Evolutionary conservation across 2,888 invertebrate species (phyloP), one percentile per base, ranked within the genome.

Genomic region (Meiosimyza decipiens): DNA sequence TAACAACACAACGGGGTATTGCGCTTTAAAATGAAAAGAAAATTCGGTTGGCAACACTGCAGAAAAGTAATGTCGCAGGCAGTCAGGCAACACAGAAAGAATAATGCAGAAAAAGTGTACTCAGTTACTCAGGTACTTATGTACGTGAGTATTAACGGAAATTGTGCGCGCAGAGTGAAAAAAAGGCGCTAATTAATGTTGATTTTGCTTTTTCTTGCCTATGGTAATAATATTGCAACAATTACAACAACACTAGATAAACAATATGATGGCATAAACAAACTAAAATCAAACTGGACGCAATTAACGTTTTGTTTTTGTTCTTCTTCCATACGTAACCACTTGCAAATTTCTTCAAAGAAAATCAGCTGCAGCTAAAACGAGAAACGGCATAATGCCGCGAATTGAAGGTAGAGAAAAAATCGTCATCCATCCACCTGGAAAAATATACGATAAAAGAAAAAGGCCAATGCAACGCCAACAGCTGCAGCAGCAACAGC

Each of bases 251-350:
- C 60, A 15, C 55, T 55, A 18, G 55, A 55, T 55, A 55, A 55
- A 55, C 55, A 55, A 16, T 40, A 33, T 13, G 11, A 33, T 33
- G 33, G 40, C 16, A 62, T 40, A 33, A n/a, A 11, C 49, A 15
- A 47, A 12, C 33, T 40, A n/a, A 62, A 28, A 40, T 28, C 60
- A 16, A 15, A 40, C 13, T 51, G 64, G 51, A 64, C 64, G 64
- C 51, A 64, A 70, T 70, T 70, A 70, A 70, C 28, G 60, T 62
- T 62, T 70, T 70, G 62, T 16, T 60, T 33, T 52, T 51, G 6
- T 13, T n/a, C 12, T 16, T 15, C 40, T 13, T 49, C 12, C 11
- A 47, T 5, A 49, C 47, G 49, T n/a, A 60, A 33, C 40, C 40
- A 40, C 40, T 40, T 40, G 40, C 9, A 40, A 1, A 40, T 40